Evolutionary conservation across 1,140 invertebrate genomes (phyloP).

Genomic region (Solenopsis fugax): DNA sequence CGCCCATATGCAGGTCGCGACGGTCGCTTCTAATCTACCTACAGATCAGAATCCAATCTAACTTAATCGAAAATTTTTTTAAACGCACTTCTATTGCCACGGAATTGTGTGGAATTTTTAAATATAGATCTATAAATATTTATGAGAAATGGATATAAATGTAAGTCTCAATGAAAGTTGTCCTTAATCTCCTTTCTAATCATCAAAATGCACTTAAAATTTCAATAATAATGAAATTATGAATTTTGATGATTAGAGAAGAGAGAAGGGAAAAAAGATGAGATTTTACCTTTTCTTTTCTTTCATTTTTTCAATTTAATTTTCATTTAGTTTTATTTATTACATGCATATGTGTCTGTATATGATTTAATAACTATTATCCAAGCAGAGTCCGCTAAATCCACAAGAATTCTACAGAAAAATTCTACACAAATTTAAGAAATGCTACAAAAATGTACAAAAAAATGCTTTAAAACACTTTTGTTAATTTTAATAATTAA

Average conservation of each 20-base stretch:
- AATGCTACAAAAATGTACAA: no score
- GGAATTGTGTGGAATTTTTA: not conserved
- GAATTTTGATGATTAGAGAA: no score
- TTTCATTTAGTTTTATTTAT: not conserved
- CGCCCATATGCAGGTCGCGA: slow-evolving; percentile 56
- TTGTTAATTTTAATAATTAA: no score
- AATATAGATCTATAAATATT: not conserved
- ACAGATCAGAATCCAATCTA: not conserved
- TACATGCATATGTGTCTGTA: not conserved
- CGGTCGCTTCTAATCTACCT: not conserved
- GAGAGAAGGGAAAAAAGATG: not conserved
- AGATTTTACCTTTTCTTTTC: not conserved
- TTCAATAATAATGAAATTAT: no score
- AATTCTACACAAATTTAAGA: no score
- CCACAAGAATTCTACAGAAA: no score
- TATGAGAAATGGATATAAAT: not conserved
- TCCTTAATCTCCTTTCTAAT: no score
- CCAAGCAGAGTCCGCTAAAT: no score
- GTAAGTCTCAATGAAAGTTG: not conserved
- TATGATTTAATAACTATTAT: not conserved
- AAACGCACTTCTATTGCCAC: not conserved
- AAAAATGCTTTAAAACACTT: no score
- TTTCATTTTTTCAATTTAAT: not conserved
- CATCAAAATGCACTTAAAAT: no score
- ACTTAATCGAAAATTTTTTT: not conserved